A percentile compares a stretch with the other conserved stretches of the same genome.
These are phyloP conservation scores for Alviniconcha marisindica DNA, from an alignment of 1,140 invertebrate species.

Conservation along the genomic window DNA sequence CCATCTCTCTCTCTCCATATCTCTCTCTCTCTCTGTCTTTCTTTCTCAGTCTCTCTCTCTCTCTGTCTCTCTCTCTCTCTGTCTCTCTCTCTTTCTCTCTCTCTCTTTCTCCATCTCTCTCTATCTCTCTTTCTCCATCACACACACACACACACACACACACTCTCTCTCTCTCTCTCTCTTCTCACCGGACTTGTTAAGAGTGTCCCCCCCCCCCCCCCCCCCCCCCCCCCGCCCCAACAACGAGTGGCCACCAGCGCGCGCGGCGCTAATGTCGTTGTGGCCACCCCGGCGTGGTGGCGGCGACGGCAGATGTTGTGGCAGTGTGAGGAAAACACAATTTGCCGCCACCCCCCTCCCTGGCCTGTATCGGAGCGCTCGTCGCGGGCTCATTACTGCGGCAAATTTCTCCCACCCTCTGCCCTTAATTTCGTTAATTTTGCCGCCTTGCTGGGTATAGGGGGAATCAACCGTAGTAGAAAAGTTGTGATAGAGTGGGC, in stretches of 20 bases:
- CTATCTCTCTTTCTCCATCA: too few species aligned
- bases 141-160: too few species aligned
- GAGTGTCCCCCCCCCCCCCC: not conserved
- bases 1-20: too few species aligned
- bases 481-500: not conserved
- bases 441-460: slow-evolving; percentile 19
- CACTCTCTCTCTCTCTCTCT: too few species aligned
- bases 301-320: slow-evolving; percentile 26
- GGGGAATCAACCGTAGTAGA: not conserved
- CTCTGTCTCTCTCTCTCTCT: too few species aligned
- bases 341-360: not conserved
- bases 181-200: not conserved
- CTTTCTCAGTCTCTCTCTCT: too few species aligned
- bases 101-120: too few species aligned
- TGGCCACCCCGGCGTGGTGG: not conserved
- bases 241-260: not conserved
- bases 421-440: slow-evolving; percentile 38
- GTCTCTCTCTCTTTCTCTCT: too few species aligned
- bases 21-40: too few species aligned
- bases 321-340: slow-evolving; percentile 19
- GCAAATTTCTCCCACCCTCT: not conserved
- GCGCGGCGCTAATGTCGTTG: slow-evolving; percentile 7
- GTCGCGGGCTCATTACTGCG: slow-evolving; percentile 5
- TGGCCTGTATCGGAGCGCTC: not conserved
- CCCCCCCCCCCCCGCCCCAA: not conserved